A percentile compares a stretch with the other conserved stretches of the same genome.
Evolutionary conservation across 2,888 invertebrate genomes (phyloP).

Genomic region (Aphidoletes aphidimyza): DNA sequence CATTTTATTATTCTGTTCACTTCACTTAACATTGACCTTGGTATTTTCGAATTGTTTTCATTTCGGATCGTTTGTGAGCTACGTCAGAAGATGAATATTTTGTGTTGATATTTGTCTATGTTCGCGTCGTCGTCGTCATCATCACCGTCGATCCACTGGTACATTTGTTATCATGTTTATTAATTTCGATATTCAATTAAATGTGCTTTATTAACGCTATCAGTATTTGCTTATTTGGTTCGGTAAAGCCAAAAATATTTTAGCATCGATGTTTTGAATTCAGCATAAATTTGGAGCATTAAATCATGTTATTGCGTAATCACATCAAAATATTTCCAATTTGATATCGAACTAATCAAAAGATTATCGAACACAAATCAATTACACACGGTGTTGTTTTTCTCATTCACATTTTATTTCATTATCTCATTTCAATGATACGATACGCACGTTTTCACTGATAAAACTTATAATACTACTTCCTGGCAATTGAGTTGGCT

Average conservation of each 20-base stretch:
- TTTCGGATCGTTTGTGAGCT: conserved; percentile 12
- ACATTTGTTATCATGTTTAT: not conserved
- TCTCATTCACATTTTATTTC: no score
- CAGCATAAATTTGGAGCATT: no score
- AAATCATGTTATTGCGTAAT: not conserved
- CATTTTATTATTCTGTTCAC: conserved; percentile 45
- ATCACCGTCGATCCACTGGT: not conserved
- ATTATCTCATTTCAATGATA: no score
- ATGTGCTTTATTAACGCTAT: conserved; percentile 5
- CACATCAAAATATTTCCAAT: no score
- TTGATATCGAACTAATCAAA: no score
- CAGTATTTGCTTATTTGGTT: not conserved
- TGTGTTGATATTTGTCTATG: conserved; percentile 39
- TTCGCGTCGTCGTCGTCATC: not conserved
- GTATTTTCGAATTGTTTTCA: conserved; percentile 46
- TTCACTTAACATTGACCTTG: conserved; percentile 53
- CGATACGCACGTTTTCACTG: no score
- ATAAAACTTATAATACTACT: no score
- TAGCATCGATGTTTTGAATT: not conserved
- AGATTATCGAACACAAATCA: no score
- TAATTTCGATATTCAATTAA: conserved; percentile 32
- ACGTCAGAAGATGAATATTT: conserved; percentile 49
- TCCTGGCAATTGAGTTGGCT: no score
- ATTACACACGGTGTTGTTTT: no score
- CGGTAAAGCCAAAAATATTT: no score